phyloP scores from a whole-genome alignment of 2,113 vertebrate species.

The Promerops cafer region DNA sequence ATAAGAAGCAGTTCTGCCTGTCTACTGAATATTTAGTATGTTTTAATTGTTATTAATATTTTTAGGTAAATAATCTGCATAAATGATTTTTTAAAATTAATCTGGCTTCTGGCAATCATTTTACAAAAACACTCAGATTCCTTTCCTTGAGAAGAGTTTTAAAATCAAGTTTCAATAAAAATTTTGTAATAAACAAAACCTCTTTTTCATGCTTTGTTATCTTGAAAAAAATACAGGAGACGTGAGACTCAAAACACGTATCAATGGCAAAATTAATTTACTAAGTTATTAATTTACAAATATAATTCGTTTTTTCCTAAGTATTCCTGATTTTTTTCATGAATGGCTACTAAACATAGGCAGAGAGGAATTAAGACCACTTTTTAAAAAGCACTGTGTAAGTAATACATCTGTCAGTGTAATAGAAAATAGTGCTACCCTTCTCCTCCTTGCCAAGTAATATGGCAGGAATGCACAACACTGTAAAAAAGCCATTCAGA shows the following conservation, averaged over 20 bases:
- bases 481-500: slow-evolving; percentile 7
- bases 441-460: background rate
- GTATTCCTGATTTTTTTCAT: background rate
- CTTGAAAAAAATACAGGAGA: background rate
- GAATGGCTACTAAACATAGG: background rate
- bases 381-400: background rate
- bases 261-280: background rate
- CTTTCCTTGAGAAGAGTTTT: background rate
- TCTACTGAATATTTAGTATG: background rate
- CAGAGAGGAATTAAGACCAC: background rate
- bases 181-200: background rate
- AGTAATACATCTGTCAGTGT: background rate
- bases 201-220: background rate
- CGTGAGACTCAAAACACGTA: background rate
- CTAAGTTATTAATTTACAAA: background rate
- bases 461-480: background rate
- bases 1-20: background rate
- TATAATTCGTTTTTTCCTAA: background rate
- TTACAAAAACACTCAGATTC: background rate
- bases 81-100: background rate
- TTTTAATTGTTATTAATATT: background rate
- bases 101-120: background rate
- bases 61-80: background rate
- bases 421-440: background rate
- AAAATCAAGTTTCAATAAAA: background rate